Evolutionary conservation across 2,888 invertebrate species (phyloP), one percentile per base, ranked within the genome.

Genomic region (Brachypterus glaber): DNA sequence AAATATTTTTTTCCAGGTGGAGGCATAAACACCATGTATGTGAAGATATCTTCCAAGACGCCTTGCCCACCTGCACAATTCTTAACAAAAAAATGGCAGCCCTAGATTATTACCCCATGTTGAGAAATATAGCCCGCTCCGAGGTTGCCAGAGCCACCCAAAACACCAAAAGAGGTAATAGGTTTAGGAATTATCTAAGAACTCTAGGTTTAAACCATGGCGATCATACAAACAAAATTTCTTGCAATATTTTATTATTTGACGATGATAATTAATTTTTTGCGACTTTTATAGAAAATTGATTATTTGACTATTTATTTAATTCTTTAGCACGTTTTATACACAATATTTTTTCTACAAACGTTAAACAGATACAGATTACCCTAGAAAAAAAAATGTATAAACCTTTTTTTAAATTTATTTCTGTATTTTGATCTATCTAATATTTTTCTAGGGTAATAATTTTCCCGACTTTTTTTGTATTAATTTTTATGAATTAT

Each of bases 111-210:
- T 73, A 84, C 62, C 72, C 87, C 0, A 59, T 67, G 1, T 67
- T 85, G 46, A 71, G 87, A 18, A 62, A 71, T 11, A 81, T 89
- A 37, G 80, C 82, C 46, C 73, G 83, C 45, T 67, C 74, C 27
- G 87, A 88, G 57, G 73, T 73, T 48, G 53, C 52, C 9, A 76
- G 81, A 52, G 70, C 73, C 18, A 70, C 73, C 31, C 61, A 55
- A 16, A 77, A 72, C 50, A 66, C 59, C 1, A 82, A 83, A 56
- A 71, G 85, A 42, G 76, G 79, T 43, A 83, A 81, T 54, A 71
- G 87, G 38, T 87, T 82, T 63, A 82, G 79, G 63, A 83, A 84
- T 60, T 86, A 87, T 63, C 68, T 87, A 30, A 49, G 40, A 36
- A 48, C 45, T 44, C 37, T 47, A 13, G 40, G 44, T 29, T 39